Conservation (phyloP, 2,888 invertebrate species). For the Mesopsocus fuscifrons region DNA sequence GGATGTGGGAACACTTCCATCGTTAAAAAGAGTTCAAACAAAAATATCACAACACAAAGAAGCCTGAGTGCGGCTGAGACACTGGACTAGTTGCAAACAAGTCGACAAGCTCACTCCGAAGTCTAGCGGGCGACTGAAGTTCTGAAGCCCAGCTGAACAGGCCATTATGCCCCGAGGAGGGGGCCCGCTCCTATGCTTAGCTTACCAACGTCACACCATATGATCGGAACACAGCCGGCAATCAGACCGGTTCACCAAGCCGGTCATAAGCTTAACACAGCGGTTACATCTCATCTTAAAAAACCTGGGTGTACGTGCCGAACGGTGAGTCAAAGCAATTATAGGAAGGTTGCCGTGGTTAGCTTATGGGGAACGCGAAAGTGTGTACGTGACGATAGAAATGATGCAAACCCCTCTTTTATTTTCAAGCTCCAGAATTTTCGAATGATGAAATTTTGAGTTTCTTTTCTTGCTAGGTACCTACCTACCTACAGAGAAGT, state of each 20-base stretch:
- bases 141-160: background rate
- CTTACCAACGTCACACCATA: too few relatives aligned
- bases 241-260: background rate
- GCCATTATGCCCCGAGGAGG: background rate
- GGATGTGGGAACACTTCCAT: constrained; percentile 67
- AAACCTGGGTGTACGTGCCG: background rate
- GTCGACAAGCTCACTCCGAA: background rate
- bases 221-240: too few relatives aligned
- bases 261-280: background rate
- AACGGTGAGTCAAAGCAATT: background rate
- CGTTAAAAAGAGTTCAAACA: constrained; percentile 14
- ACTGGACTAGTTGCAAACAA: background rate
- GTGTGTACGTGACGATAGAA: background rate
- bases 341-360: background rate
- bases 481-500: too few relatives aligned
- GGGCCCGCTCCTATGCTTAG: background rate
- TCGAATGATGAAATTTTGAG: background rate
- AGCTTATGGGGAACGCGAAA: background rate
- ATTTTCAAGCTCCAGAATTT: background rate
- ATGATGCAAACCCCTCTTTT: background rate
- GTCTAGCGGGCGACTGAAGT: background rate
- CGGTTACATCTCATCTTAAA: background rate
- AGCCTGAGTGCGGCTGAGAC: background rate
- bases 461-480: too few relatives aligned
- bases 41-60: constrained; percentile 4